Conservation (phyloP, 2,888 invertebrate genomes). For the Cistogaster globosa region DNA sequence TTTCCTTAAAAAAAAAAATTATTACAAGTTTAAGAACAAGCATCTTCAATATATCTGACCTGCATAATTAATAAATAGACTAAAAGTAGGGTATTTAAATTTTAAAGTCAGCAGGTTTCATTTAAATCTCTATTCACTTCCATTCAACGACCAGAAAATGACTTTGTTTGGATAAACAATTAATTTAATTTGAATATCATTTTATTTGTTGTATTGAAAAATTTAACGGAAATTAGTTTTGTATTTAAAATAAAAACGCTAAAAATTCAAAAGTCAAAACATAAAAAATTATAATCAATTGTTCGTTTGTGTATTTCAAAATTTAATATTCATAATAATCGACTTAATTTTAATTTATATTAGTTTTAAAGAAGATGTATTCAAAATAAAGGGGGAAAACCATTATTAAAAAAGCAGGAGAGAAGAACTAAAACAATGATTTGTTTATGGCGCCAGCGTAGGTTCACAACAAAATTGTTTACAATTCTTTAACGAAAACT, state of each 20-base stretch:
- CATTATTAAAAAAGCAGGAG: not conserved
- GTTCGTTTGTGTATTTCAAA: conserved; percentile 48
- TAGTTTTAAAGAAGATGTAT: conserved; percentile 44
- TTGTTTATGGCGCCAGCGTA: conserved; percentile 79
- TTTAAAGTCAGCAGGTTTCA: conserved; percentile 32
- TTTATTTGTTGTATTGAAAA: conserved; percentile 78
- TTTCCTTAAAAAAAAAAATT: too few relatives aligned
- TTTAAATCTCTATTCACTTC: conserved; percentile 1
- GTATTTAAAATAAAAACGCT: conserved; percentile 75
- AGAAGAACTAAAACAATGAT: conserved; percentile 9
- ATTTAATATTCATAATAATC: conserved; percentile 61
- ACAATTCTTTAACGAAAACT: conserved; percentile 63
- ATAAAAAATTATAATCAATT: conserved; percentile 53
- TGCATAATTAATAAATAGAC: too few relatives aligned
- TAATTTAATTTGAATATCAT: conserved; percentile 74
- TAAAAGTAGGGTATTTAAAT: conserved; percentile 16
- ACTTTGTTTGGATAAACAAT: conserved; percentile 74
- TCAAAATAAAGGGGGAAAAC: conserved; percentile 45
- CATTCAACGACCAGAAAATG: conserved; percentile 39
- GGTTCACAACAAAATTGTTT: conserved; percentile 77
- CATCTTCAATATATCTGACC: too few relatives aligned
- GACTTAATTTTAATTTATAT: conserved; percentile 34
- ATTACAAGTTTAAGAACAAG: too few relatives aligned
- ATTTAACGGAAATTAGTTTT: conserved; percentile 81
- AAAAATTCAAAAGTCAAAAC: not conserved